These are phyloP conservation scores for Ormia ochracea DNA, from an alignment of 2,888 invertebrate genomes.

Conservation along the genomic window DNA sequence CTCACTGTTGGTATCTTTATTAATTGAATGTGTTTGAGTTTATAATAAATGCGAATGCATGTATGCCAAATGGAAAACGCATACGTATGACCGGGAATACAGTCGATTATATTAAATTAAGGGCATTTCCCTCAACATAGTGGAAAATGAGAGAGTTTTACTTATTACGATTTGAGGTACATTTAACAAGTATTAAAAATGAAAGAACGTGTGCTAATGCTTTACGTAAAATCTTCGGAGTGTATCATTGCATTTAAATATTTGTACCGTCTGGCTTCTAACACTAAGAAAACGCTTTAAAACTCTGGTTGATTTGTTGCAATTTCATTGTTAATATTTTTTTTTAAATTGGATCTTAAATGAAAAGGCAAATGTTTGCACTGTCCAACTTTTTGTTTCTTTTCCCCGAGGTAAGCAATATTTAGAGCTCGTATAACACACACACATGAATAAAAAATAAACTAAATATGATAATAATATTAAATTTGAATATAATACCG, in stretches of 20 bases:
- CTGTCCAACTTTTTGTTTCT: slow-evolving; percentile 26
- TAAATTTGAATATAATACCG: slow-evolving; percentile 67
- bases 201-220: not conserved
- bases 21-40: slow-evolving; percentile 60
- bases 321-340: too few relatives aligned
- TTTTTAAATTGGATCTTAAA: not conserved
- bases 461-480: slow-evolving; percentile 33
- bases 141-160: too few relatives aligned
- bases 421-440: not conserved
- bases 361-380: not conserved
- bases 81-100: slow-evolving; percentile 14
- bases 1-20: slow-evolving; percentile 63
- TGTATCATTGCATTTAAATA: not conserved
- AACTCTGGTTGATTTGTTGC: not conserved
- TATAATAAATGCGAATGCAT: slow-evolving; percentile 44
- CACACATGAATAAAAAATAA: not conserved
- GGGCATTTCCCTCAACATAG: not conserved
- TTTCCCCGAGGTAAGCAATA: slow-evolving; percentile 8
- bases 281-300: slow-evolving; percentile 3
- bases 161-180: too few relatives aligned
- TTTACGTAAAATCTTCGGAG: not conserved
- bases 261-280: slow-evolving; percentile 18
- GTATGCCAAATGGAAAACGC: slow-evolving; percentile 1
- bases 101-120: not conserved
- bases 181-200: too few relatives aligned